Conservation (phyloP, 2,797 vertebrate genomes). For the Anas bernieri region DNA sequence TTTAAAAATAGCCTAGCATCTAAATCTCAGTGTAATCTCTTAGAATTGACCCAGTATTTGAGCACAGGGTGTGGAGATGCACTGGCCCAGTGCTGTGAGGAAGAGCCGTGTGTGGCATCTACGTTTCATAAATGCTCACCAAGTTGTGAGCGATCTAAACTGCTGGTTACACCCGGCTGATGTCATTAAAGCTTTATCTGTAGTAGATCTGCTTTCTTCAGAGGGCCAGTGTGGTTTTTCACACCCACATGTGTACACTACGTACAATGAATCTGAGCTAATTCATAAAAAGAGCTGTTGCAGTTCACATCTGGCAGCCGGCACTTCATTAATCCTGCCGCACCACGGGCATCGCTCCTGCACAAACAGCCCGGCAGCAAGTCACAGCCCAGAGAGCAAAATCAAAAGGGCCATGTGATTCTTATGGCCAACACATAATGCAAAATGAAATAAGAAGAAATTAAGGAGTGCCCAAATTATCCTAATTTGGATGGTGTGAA, state of each 20-base stretch:
- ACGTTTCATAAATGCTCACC: background rate
- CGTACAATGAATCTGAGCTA: background rate
- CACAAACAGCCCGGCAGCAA: background rate
- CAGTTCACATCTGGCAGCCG: background rate
- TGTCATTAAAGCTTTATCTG: background rate
- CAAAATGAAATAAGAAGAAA: background rate
- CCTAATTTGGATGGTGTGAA: background rate
- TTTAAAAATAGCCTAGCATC: slow-evolving; percentile 37
- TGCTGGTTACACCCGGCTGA: background rate
- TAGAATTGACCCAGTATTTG: background rate
- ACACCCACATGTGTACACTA: background rate
- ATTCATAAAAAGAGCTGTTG: background rate
- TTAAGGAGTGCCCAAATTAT: background rate
- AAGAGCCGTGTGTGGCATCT: background rate
- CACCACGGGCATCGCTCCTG: background rate
- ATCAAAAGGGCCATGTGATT: background rate
- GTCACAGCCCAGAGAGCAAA: background rate
- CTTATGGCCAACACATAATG: background rate
- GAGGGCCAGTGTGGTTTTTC: background rate
- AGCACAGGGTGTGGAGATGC: background rate
- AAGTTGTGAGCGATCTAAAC: background rate
- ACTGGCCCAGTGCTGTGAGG: background rate
- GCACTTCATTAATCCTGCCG: background rate
- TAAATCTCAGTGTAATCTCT: slow-evolving; percentile 17
- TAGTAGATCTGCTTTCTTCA: background rate